Conservation (phyloP, 2,797 vertebrate species). For the Pseudochaenichthys georgianus region DNA sequence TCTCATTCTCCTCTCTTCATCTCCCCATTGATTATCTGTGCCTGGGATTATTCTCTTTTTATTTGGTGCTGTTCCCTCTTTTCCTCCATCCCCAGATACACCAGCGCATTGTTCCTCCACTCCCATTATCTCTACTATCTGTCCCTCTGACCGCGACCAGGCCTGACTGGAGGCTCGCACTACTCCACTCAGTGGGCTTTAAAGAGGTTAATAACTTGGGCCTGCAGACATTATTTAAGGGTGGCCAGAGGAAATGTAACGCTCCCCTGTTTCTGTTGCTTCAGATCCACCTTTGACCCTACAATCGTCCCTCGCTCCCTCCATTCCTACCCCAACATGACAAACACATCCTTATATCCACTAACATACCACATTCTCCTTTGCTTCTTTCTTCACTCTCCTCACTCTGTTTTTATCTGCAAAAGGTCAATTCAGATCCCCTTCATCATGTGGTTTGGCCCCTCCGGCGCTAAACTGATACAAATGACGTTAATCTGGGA, state of each 20-base stretch:
- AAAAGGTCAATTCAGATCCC: conserved; percentile 63
- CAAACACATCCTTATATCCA: conserved; percentile 71
- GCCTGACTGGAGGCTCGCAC: conserved; percentile 74
- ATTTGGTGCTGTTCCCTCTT: conserved; percentile 74
- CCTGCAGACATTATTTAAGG: conserved; percentile 87
- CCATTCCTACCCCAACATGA: conserved; percentile 56
- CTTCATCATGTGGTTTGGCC: conserved; percentile 78
- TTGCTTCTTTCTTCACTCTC: conserved; percentile 47
- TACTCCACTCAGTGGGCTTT: conserved; percentile 79
- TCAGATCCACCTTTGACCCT: conserved; percentile 79
- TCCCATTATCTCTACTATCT: conserved; percentile 84
- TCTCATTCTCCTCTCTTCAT: conserved; percentile 72
- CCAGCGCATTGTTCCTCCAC: conserved; percentile 78
- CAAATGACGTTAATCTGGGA: conserved; percentile 86
- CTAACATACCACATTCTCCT: conserved; percentile 46
- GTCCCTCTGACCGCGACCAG: conserved; percentile 79
- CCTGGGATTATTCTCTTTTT: conserved; percentile 85
- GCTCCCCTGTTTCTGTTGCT: conserved; percentile 83
- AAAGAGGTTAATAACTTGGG: conserved; percentile 89
- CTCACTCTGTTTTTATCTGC: conserved; percentile 42
- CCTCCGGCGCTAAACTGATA: conserved; percentile 85
- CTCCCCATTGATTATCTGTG: conserved; percentile 87
- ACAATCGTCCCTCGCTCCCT: conserved; percentile 64
- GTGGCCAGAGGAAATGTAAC: conserved; percentile 81
- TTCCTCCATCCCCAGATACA: conserved; percentile 70